Conservation (phyloP, 2,113 vertebrate species). For the Poeciliopsis retropinna region DNA sequence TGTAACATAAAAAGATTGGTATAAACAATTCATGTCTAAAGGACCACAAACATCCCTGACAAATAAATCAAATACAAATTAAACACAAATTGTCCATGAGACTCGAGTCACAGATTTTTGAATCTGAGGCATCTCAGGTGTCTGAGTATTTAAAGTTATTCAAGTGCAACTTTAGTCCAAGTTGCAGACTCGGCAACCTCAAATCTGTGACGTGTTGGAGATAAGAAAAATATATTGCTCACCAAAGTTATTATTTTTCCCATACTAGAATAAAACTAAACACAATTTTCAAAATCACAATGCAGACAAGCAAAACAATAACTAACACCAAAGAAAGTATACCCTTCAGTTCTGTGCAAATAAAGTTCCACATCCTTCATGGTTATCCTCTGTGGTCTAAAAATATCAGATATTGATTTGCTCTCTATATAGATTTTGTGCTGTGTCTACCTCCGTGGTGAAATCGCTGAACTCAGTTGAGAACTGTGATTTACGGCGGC, state of each 20-base stretch:
- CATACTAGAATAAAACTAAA: neutral
- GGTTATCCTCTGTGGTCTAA: slow-evolving; percentile 5
- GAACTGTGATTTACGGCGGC: slow-evolving; percentile 32
- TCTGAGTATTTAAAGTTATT: neutral
- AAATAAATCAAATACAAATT: neutral
- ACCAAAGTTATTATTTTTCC: neutral
- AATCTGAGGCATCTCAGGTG: neutral
- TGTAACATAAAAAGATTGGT: neutral
- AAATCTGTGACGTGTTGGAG: neutral
- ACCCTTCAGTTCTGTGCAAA: neutral
- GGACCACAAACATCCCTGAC: neutral
- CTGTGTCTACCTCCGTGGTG: slow-evolving; percentile 23
- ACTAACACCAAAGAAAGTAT: neutral
- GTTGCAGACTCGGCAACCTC: neutral
- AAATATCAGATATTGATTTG: slow-evolving; percentile 34
- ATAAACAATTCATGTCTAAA: too few species aligned
- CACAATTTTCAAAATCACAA: neutral
- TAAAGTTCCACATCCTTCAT: slow-evolving; percentile 5
- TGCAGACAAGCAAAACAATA: neutral
- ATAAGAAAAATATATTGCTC: neutral
- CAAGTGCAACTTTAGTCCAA: neutral
- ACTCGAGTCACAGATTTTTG: neutral
- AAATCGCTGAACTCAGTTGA: slow-evolving; percentile 31
- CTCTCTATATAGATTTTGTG: slow-evolving; percentile 10
- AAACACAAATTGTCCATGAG: neutral